phyloP scores from a whole-genome alignment of 2,113 vertebrate species.

The Illadopsis cleaveri region DNA sequence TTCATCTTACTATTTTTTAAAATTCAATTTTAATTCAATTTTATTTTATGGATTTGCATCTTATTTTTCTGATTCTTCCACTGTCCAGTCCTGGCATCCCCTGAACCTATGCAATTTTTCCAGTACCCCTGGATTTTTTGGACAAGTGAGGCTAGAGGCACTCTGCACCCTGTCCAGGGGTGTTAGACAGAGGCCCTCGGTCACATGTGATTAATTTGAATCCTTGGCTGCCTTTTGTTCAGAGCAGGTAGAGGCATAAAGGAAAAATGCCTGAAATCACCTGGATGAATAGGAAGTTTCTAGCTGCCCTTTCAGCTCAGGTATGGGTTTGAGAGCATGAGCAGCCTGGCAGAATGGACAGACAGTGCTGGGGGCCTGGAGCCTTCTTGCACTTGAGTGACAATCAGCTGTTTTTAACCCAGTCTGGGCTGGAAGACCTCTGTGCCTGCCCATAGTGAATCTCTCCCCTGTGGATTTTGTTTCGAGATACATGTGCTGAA shows the following conservation, averaged over 20 bases:
- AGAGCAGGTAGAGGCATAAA: not conserved
- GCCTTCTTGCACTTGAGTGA: not conserved
- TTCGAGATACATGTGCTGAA: fast-evolving
- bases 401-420: not conserved
- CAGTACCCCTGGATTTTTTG: not conserved
- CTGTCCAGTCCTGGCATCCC: not conserved
- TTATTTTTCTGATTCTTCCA: not conserved
- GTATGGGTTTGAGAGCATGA: not conserved
- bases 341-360: not conserved
- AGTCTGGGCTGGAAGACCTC: not conserved
- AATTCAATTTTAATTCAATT: fast-evolving
- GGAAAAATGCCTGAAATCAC: not conserved
- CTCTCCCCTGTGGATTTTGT: not conserved
- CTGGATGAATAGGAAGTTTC: not conserved
- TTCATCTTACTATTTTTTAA: not conserved
- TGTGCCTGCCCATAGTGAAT: not conserved
- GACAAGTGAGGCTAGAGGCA: not conserved
- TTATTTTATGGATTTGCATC: not conserved
- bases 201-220: not conserved
- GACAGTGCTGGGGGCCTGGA: not conserved
- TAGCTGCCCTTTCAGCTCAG: not conserved
- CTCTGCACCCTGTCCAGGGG: not conserved
- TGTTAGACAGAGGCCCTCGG: fast-evolving
- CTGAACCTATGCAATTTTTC: not conserved
- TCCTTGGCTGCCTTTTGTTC: not conserved